phyloP scores from a whole-genome alignment of 2,113 vertebrate genomes.

The Chaetodon trifascialis region DNA sequence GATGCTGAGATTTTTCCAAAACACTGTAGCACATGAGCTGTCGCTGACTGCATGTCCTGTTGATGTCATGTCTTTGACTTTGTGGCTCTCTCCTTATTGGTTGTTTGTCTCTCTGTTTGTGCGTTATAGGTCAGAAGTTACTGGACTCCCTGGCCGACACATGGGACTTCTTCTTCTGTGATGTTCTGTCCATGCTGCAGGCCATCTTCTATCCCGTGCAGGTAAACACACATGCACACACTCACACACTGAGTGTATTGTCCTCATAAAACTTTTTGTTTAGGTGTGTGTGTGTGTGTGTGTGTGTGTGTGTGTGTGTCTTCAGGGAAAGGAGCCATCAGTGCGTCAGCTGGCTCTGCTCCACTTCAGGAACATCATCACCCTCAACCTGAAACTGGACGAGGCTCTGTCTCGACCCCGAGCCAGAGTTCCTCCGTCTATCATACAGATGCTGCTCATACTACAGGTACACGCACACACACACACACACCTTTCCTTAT shows the following conservation, averaged over 20 bases:
- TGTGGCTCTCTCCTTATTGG: neutral
- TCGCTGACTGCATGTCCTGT: neutral
- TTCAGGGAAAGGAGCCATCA: slow-evolving; percentile 80
- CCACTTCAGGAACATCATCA: slow-evolving; percentile 94
- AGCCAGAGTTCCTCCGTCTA: slow-evolving; percentile 92
- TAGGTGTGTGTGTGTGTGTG: slow-evolving; percentile 14
- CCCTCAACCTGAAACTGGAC: slow-evolving; percentile 93
- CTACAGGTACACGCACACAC: slow-evolving; percentile 85
- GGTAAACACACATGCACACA: slow-evolving; percentile 76
- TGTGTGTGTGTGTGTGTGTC: slow-evolving; percentile 22
- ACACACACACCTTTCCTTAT: neutral
- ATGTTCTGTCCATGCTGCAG: slow-evolving; percentile 95
- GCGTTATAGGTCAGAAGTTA: slow-evolving; percentile 92
- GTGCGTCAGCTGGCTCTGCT: slow-evolving; percentile 93
- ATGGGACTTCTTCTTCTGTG: slow-evolving; percentile 99
- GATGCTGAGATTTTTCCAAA: neutral
- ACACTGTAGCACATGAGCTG: neutral
- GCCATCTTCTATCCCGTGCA: slow-evolving; percentile 99
- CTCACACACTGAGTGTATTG: neutral
- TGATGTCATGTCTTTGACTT: neutral
- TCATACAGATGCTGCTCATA: slow-evolving; percentile 95
- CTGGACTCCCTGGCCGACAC: slow-evolving; percentile 96
- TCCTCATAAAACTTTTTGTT: neutral
- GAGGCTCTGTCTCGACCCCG: slow-evolving; percentile 90
- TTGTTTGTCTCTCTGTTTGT: neutral